Base-by-base conservation (phyloP, 2,888 invertebrate genomes). In the Drosophila histrio region DNA sequence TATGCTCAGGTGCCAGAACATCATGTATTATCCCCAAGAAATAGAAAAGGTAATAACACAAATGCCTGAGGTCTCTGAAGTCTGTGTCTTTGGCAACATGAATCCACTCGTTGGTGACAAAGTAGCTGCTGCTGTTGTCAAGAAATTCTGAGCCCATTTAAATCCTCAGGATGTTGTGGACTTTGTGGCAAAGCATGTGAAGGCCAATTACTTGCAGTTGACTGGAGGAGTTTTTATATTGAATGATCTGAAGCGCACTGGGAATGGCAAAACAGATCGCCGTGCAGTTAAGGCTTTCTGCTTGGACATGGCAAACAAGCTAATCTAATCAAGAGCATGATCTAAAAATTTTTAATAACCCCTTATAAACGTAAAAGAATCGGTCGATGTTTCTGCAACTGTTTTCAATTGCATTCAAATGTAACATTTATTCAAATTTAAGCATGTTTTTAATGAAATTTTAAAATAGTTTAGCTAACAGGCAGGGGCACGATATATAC, bases 111-210 rank as follows among this genome's bases (percentile, higher is more conserved):
- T 66, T 28, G 87, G 78, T 1, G 87, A 89, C 76, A 75, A 82
- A 7, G 87, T 88, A 2, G 84, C 88, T n/a, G 90, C 87, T 0
- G 82, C 82, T 0, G 74, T 89, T 3, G 77, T 87, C 0, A 69
- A 61, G 17, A 50, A 67, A 3, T 7, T 17, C 0, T 75, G 67
- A 11, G 75, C 72, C 13, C 54, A 74, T n/a, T 52, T 88, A 6
- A 68, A 59, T n/a, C 75, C 81, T 26, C 66, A 80, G 36, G 78
- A 82, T 21, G 75, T 89, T 8, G 69, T 80, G 1, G 24, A 56
- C 5, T 61, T 38, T 38, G 57, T 47, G 6, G 32, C 76, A 1
- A 46, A 65, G n/a, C 72, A 69, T 30, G 52, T 84, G 26, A 34
- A 62, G 3, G 70, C 72, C 2, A 43, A 72, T 1, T 76, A 86